Evolutionary conservation across 1,140 invertebrate species (phyloP).

Genomic region (Micrasema minimum): DNA sequence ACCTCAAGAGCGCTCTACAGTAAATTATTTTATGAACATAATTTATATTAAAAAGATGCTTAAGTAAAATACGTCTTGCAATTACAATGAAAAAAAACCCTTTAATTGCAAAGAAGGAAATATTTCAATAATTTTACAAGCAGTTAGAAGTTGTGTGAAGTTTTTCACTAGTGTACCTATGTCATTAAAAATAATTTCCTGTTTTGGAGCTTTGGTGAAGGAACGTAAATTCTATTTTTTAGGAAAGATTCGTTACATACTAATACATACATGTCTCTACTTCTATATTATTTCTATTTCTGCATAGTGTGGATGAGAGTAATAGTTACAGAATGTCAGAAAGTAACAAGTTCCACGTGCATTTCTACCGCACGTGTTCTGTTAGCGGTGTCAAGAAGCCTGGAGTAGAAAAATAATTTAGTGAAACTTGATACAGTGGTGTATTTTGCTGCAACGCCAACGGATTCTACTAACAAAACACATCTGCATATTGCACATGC

Average conservation of each 20-base stretch:
- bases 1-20: too few relatives aligned
- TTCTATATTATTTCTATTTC: too few relatives aligned
- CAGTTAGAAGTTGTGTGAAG: too few relatives aligned
- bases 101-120: too few relatives aligned
- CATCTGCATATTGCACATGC: conserved; percentile 5
- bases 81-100: too few relatives aligned
- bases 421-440: conserved; percentile 17
- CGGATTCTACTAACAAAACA: background rate
- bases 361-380: conserved; percentile 3
- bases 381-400: background rate
- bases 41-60: too few relatives aligned
- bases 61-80: too few relatives aligned
- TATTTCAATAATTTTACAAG: too few relatives aligned
- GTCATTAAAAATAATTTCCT: too few relatives aligned
- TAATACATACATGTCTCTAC: background rate
- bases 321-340: conserved; percentile 4
- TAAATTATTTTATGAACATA: too few relatives aligned
- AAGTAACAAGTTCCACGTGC: background rate
- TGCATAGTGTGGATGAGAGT: background rate
- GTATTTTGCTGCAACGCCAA: background rate
- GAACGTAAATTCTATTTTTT: background rate
- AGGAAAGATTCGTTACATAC: background rate
- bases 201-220: background rate
- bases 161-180: too few relatives aligned
- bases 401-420: conserved; percentile 9